Percentiles rank a stretch among this genome's conserved stretches.
phyloP scores from a whole-genome alignment of 2,888 invertebrate species.

The Heteromyza rotundicornis region DNA sequence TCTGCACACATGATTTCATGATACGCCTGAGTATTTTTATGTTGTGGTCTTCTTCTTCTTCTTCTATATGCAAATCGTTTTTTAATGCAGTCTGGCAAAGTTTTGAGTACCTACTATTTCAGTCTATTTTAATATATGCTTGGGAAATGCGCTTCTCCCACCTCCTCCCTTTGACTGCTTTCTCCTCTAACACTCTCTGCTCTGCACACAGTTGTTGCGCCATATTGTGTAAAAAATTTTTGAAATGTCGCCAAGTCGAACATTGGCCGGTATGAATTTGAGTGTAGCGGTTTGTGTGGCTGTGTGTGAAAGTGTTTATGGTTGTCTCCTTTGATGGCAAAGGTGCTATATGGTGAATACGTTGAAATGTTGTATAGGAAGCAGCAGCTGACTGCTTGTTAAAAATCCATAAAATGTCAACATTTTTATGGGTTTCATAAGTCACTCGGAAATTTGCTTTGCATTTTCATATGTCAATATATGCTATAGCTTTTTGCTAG shows the following conservation, averaged over 20 bases:
- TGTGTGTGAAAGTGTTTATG: no score
- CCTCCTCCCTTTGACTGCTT: not conserved
- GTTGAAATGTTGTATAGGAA: not conserved
- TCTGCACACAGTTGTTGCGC: not conserved
- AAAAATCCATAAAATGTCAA: not conserved
- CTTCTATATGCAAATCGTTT: not conserved
- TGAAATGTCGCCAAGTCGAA: slow-evolving; percentile 18
- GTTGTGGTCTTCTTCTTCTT: no score
- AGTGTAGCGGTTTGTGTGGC: no score
- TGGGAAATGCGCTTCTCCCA: not conserved
- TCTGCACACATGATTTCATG: no score
- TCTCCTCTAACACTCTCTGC: not conserved
- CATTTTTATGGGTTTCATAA: no score
- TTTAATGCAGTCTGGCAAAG: not conserved
- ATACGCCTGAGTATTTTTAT: no score
- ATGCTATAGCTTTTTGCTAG: no score
- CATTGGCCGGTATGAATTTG: not conserved
- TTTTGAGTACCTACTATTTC: not conserved
- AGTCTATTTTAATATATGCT: no score
- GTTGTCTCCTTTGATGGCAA: not conserved
- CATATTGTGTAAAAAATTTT: slow-evolving; percentile 6
- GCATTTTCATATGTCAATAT: no score
- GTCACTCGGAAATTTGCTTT: no score
- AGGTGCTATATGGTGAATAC: not conserved
- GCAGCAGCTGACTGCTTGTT: not conserved